Conservation (phyloP, 2,888 invertebrate genomes). For the Sycophila texana region DNA sequence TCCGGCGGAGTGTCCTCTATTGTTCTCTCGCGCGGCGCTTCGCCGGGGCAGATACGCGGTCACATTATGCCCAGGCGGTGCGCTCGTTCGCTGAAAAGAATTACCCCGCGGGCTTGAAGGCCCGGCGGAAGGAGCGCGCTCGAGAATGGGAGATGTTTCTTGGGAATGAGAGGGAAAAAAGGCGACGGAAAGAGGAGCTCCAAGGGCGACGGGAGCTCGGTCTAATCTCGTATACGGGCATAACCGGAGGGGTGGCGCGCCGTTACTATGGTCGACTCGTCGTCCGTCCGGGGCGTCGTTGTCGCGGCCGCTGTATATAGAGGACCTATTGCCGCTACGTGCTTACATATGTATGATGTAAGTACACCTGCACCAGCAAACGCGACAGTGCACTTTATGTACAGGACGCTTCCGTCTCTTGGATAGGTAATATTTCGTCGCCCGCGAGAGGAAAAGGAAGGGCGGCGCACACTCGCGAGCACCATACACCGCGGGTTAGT, state of each 20-base stretch:
- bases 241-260: not conserved
- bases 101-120: conserved; percentile 1
- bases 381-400: conserved; percentile 15
- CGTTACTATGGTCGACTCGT: conserved; percentile 20
- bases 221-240: conserved; percentile 34
- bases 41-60: not conserved
- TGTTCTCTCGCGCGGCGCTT: not conserved
- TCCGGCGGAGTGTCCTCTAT: not conserved
- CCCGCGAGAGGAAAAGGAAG: not conserved
- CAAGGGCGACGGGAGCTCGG: not conserved
- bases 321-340: conserved; percentile 21
- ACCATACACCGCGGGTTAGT: too few relatives aligned
- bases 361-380: conserved; percentile 12
- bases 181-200: not conserved
- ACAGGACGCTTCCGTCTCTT: not conserved
- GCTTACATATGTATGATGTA: conserved; percentile 35
- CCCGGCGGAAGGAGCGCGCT: not conserved
- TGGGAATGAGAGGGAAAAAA: not conserved
- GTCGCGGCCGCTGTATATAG: conserved; percentile 22
- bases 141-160: not conserved
- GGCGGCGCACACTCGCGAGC: too few relatives aligned
- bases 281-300: conserved; percentile 1
- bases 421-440: conserved; percentile 14
- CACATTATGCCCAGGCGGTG: not conserved
- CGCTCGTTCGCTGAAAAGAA: conserved; percentile 24